Evolutionary conservation across 1,140 invertebrate species (phyloP), one percentile per base, ranked within the genome.

Genomic region (Phenacoccus solenopsis): DNA sequence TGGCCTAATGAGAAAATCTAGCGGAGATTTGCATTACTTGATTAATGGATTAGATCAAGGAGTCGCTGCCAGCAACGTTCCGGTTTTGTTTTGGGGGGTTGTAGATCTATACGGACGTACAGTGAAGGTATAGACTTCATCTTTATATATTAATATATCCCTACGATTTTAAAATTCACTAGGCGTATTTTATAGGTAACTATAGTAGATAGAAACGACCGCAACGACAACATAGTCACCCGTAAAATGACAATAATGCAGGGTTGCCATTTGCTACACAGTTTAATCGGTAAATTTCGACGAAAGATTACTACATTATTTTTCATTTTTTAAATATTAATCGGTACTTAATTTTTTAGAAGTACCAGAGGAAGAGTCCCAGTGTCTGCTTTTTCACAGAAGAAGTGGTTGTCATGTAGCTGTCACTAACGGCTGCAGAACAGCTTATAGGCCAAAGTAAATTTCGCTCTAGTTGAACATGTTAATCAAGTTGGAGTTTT

Each of bases 61-160:
- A 0, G 80, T 93, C 1, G 94, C 94, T 0, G 90, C 93, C 0
- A 84, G 85, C 5, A 85, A 87, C 72, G 87, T 96, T 16, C 87
- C 89, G 0, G 74, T 82, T 24, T 84, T 84, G 61, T 86, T 96
- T 0, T 97, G 91, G 90, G 93, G 93, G 27, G 93, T 96, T 28
- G 89, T 97, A 25, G 94, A 98, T 81, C 81, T 98, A 35, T 98
- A 98, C 78, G 95, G 95, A 24, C 96, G 96, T 91, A 95, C 94
- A 24, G 93, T 95, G 0, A 96, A 95, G 82, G 87, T 87, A 77
- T 72, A 70, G 70, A 35, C n/a, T 59, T 56, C 5, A 20, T 7
- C 1, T 30, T 30, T 28, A n/a, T n/a, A n/a, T 24, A 20, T 64
- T 64, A 10, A 24, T 64, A 21, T 30, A n/a, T 12, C 16, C 32